Conservation (phyloP, 2,113 vertebrate genomes). For the Alaudala cheleensis region DNA sequence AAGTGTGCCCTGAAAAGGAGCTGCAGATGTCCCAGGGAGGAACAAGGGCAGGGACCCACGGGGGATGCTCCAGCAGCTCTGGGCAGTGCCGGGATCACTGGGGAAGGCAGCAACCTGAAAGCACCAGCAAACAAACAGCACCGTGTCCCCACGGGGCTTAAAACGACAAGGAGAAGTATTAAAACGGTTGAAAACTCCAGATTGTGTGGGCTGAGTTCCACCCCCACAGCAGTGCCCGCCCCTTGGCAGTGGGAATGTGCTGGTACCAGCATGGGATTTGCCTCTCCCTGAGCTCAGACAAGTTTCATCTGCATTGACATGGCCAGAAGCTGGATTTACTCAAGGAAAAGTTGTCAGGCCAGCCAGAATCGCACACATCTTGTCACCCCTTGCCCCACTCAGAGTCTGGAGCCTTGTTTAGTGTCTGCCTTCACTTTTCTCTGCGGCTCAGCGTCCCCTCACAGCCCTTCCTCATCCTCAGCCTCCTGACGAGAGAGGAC, state of each 20-base stretch:
- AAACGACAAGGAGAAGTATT: not conserved
- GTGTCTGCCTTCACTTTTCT: not conserved
- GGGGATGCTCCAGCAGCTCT: not conserved
- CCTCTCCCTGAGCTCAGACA: not conserved
- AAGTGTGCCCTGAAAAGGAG: not conserved
- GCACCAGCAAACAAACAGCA: not conserved
- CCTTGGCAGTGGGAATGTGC: not conserved
- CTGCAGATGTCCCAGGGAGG: not conserved
- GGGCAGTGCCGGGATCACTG: rapidly evolving
- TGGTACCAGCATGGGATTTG: not conserved
- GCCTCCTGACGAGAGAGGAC: not conserved
- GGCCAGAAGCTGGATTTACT: not conserved
- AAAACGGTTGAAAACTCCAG: not conserved
- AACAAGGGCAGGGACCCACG: not conserved
- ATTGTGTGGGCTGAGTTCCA: not conserved
- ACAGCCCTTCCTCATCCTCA: not conserved
- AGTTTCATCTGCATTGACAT: not conserved
- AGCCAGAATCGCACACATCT: not conserved
- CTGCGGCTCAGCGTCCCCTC: not conserved
- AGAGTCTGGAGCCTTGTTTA: not conserved
- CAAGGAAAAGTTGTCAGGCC: not conserved
- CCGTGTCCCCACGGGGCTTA: not conserved
- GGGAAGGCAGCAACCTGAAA: not conserved
- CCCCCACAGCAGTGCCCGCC: not conserved
- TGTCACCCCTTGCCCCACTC: not conserved